Percentiles rank a stretch among this genome's conserved stretches.
Conservation (phyloP, 2,797 vertebrate species). For the Lepilemur ruficaudatus region DNA sequence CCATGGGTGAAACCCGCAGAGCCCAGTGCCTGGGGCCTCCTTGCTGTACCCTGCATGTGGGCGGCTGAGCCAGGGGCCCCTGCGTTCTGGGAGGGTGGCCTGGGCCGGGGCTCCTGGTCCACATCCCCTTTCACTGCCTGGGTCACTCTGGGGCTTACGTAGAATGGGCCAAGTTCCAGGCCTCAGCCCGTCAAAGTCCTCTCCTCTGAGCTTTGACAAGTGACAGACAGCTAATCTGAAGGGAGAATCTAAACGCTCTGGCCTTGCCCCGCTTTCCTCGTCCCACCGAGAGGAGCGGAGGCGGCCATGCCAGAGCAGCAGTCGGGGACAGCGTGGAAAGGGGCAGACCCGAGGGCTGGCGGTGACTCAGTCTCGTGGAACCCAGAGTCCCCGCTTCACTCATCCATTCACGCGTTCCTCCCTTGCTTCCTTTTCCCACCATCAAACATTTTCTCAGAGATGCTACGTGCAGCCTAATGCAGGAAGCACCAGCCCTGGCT, state of each 20-base stretch:
- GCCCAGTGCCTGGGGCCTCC: too few species aligned
- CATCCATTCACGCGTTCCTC: fast-evolving
- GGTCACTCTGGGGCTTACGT: background rate
- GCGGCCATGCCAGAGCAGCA: fast-evolving
- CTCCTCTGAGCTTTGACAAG: background rate
- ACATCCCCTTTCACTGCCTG: background rate
- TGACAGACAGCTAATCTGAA: background rate
- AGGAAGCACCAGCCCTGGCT: background rate
- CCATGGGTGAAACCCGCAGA: fast-evolving
- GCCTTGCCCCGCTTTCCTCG: background rate
- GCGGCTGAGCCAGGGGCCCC: too few species aligned
- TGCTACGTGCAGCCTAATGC: background rate
- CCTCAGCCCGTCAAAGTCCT: background rate
- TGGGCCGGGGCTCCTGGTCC: background rate
- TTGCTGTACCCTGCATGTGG: fast-evolving
- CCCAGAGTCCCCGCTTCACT: fast-evolving
- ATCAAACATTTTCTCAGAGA: background rate
- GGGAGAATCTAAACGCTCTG: background rate
- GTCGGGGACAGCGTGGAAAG: fast-evolving
- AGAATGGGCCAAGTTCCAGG: background rate
- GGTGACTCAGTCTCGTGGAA: too few species aligned
- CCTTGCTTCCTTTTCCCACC: background rate
- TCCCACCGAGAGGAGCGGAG: background rate
- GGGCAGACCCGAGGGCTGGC: too few species aligned
- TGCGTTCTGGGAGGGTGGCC: background rate